Evolutionary conservation across 2,797 vertebrate genomes (phyloP), one percentile per base, ranked within the genome.

Genomic region (Heliangelus exortis): DNA sequence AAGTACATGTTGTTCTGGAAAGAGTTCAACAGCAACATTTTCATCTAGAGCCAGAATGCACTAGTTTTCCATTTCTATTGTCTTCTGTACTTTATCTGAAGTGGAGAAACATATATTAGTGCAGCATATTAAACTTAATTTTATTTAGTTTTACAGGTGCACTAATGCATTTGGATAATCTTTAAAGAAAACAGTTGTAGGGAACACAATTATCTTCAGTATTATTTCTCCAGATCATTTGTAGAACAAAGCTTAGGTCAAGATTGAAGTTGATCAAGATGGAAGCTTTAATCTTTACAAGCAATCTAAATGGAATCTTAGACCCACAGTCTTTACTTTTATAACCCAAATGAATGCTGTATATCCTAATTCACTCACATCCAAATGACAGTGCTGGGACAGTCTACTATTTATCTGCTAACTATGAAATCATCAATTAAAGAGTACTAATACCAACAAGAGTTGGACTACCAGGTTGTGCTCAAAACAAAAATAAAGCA

Each of bases 1-100:
- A 98, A 98, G 98, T 97, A 98, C 97, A 98, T 96, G 97, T 93
- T 98, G 98, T 98, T 97, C 98, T 98, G 97, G 97, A 97, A 96
- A 94, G 39, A 80, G 75, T 98, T 97, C 98, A 98, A 97, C 12
- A 93, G 91, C 94, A 96, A 94, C 83, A 97, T 98, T 98, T 98
- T 98, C 94, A 97, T 96, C 96, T 59, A 88, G 47, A 94, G 96
- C 97, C 97, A 97, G 94, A 96, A 97, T 61, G 71, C 73, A 93
- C 92, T 92, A 55, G 3, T 95, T 95, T 96, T 94, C 93, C 90
- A 92, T 58, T 96, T 94, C 95, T 96, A 88, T 94, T 92, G 90
- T 96, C 96, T 94, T 88, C 91, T 96, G 94, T 65, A 82, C 67
- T 97, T 95, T 95, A 93, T 96, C 95, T 97, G 95, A n/a, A 41